Base-by-base conservation (phyloP, 2,797 vertebrate genomes). In the Myotis daubentonii region DNA sequence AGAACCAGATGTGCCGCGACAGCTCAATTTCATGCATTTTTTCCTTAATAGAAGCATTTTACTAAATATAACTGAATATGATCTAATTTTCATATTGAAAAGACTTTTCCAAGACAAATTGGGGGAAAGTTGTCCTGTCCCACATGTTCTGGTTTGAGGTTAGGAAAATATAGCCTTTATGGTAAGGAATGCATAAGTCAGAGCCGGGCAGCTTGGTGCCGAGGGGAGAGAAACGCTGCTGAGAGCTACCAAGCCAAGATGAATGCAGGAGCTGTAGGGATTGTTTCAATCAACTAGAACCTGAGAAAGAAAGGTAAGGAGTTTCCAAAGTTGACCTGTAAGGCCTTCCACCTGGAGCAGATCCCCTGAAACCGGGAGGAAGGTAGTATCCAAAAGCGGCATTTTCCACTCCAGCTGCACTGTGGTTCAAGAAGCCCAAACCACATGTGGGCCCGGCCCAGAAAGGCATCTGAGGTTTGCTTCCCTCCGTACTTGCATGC, bases 31-130 rank as follows among this genome's bases (percentile, higher is more conserved):
- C 41, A 36, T 62, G 68, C 93, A 44, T 60, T 87, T 51, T 84
- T 93, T 93, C 79, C 82, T 92, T 28, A 84, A 78, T 85, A 74
- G 87, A 85, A 93, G 57, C 23, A 51, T 60, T 95, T 93, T 85
- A 78, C 94, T 97, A 97, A 97, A 96, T 90, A 94, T 93, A 96
- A 75, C 83, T 95, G 70, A 87, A 72, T 82, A 70, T 86, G 94
- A 96, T 65, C 70, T 95, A 90, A 94, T 88, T 92, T 91, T 91
- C 86, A 92, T 79, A 51, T 12, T 76, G 79, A 81, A 83, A 91
- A 95, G 55, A 41, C 38, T 87, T 96, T 95, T 91, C 76, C 55
- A 82, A 92, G 94, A 82, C 91, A 95, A 57, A 65, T 79, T 79
- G 78, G 66, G 33, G 13, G 70, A 71, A 82, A 92, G 28, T 92